Base-by-base conservation (phyloP, 2,113 vertebrate species). In the Nematolebias whitei region DNA sequence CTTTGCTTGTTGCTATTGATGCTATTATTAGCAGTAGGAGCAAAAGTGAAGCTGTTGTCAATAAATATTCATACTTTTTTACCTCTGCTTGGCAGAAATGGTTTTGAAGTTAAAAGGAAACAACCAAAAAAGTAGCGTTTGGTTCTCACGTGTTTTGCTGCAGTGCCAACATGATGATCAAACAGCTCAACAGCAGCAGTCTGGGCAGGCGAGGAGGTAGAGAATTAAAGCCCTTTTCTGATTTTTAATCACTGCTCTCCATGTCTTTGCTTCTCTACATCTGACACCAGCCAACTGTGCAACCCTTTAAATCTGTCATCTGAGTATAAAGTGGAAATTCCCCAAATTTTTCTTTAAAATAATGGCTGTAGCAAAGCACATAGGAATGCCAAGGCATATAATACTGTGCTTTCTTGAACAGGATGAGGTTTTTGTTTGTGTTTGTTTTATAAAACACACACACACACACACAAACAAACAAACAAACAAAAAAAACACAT, bases 171-270 rank as follows among this genome's bases (percentile, higher is more conserved):
- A 47, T 61, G 71, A 68, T 80, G 88, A 90, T 91, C 90, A 89
- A 89, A 88, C 78, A 72, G 79, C 76, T 76, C 79, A 67, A 64
- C 80, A 72, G 82, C 83, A 85, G 77, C 84, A 85, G 69, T 87
- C 78, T 85, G 66, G 79, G 76, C 65, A 67, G 80, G 64, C 62
- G 12, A 82, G 77, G 83, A 74, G 71, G 79, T 65, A 35, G 78
- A 75, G 86, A 88, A 88, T 85, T 84, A 87, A 83, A 80, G 80
- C 74, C 70, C 74, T 82, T 84, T 85, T 90, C 79, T 85, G 88
- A 76, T 85, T 85, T 81, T 88, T 91, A 89, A 91, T 91, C 84
- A 90, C 85, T 45, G 64, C 85, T 85, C 85, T 80, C 61, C 38
- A 26, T 60, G 47, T 82, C 66, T 71, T 44, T 26, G 66, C 68